phyloP scores from a whole-genome alignment of 2,888 invertebrate genomes.

The Anodontia alba region DNA sequence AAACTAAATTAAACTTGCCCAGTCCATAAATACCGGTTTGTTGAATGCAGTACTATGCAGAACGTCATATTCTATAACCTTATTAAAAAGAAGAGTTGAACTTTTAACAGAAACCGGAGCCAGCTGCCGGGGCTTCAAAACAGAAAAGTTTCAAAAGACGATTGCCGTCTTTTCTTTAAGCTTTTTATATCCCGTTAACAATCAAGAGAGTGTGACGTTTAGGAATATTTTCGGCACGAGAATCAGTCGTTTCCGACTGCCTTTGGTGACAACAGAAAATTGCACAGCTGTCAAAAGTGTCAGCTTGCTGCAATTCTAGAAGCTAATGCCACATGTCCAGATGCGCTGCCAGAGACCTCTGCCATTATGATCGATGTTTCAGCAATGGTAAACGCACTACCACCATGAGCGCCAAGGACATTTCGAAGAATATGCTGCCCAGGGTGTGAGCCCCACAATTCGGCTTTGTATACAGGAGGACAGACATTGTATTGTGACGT shows the following conservation, averaged over 20 bases:
- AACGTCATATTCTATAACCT: too few relatives aligned
- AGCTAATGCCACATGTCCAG: neutral
- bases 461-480: conserved; percentile 32
- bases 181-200: neutral
- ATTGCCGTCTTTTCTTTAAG: neutral
- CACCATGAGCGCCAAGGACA: neutral
- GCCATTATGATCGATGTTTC: neutral
- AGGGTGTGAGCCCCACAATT: conserved; percentile 26
- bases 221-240: neutral
- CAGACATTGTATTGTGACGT: conserved; percentile 49
- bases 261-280: neutral
- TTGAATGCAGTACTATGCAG: too few relatives aligned
- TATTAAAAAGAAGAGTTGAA: too few relatives aligned
- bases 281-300: neutral
- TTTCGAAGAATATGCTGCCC: conserved; percentile 6
- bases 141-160: too few relatives aligned
- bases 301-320: neutral
- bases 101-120: too few relatives aligned
- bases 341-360: neutral
- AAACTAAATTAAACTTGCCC: too few relatives aligned
- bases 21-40: too few relatives aligned
- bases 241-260: neutral
- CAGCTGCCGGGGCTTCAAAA: too few relatives aligned
- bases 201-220: neutral
- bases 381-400: neutral